These are phyloP conservation scores for Halichoerus grypus DNA, from an alignment of 2,113 vertebrate species.

Conservation along the genomic window DNA sequence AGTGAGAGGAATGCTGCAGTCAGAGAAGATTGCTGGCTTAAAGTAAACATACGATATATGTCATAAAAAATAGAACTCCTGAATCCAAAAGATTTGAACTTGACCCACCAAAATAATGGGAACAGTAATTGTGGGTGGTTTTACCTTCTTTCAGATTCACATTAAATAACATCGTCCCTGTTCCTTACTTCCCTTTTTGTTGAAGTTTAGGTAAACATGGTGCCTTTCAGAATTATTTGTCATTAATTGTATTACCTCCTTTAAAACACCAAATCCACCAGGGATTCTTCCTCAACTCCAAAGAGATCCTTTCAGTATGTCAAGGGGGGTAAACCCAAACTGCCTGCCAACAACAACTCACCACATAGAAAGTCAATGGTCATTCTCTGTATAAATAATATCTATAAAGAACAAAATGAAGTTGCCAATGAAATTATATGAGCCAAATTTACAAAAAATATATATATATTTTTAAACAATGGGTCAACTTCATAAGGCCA, in stretches of 20 bases:
- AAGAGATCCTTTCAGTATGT: constrained; percentile 16
- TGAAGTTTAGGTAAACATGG: not conserved
- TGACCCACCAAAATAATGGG: not conserved
- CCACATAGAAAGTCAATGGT: constrained; percentile 53
- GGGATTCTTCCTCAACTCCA: constrained; percentile 39
- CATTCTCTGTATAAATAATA: constrained; percentile 62
- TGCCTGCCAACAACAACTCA: constrained; percentile 1
- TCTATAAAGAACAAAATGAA: constrained; percentile 64
- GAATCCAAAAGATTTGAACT: constrained; percentile 26
- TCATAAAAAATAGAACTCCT: constrained; percentile 12
- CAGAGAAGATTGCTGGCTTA: constrained; percentile 32
- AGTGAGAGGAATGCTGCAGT: constrained; percentile 54
- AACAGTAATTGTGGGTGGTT: not conserved
- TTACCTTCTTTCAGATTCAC: not conserved
- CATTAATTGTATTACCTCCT: constrained; percentile 2
- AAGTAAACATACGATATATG: constrained; percentile 31
- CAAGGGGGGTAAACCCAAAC: not conserved
- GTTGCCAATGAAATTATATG: constrained; percentile 53
- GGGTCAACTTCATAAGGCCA: constrained; percentile 52
- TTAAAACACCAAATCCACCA: not conserved
- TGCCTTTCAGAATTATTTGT: not conserved
- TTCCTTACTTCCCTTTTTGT: not conserved
- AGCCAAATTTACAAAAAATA: constrained; percentile 58
- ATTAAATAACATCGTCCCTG: not conserved
- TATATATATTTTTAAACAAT: constrained; percentile 44